These are phyloP conservation scores for Perizoma flavofasciatum DNA, from an alignment of 2,888 invertebrate species.

Conservation along the genomic window DNA sequence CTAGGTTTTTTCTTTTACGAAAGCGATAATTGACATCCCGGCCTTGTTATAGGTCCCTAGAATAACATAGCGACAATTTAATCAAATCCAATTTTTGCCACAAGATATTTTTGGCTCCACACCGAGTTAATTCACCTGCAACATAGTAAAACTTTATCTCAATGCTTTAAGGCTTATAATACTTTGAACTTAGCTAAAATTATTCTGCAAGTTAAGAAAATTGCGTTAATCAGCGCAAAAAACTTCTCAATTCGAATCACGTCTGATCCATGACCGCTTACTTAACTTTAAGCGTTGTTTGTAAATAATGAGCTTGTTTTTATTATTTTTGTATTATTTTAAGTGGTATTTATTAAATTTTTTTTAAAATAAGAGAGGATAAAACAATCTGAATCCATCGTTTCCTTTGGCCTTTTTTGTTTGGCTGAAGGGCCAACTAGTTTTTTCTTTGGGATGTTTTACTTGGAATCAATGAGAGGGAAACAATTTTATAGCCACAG, in stretches of 20 bases:
- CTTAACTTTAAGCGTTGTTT: conserved; percentile 21
- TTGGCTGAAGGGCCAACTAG: too few relatives aligned
- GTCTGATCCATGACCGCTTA: conserved; percentile 35
- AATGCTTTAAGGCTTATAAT: conserved; percentile 13
- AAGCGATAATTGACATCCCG: not conserved
- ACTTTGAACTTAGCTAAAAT: conserved; percentile 6
- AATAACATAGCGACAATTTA: conserved; percentile 14
- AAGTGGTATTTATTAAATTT: too few relatives aligned
- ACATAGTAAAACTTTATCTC: conserved; percentile 11
- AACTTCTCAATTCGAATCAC: conserved; percentile 37
- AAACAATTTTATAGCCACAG: too few relatives aligned
- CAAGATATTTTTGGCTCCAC: conserved; percentile 21
- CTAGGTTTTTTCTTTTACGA: too few relatives aligned
- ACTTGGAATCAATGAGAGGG: too few relatives aligned
- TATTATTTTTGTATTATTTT: not conserved
- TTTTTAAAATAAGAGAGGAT: too few relatives aligned
- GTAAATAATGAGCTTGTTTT: conserved; percentile 7
- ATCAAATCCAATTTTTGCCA: conserved; percentile 10
- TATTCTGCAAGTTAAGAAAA: conserved; percentile 28
- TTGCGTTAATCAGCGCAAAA: conserved; percentile 38
- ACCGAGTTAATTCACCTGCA: not conserved
- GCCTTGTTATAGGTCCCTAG: not conserved
- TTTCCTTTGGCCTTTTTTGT: too few relatives aligned
- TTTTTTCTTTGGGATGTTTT: too few relatives aligned
- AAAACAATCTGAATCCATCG: too few relatives aligned